Evolutionary conservation across 1,140 invertebrate species (phyloP).

Genomic region (Drosophila trapezifrons): DNA sequence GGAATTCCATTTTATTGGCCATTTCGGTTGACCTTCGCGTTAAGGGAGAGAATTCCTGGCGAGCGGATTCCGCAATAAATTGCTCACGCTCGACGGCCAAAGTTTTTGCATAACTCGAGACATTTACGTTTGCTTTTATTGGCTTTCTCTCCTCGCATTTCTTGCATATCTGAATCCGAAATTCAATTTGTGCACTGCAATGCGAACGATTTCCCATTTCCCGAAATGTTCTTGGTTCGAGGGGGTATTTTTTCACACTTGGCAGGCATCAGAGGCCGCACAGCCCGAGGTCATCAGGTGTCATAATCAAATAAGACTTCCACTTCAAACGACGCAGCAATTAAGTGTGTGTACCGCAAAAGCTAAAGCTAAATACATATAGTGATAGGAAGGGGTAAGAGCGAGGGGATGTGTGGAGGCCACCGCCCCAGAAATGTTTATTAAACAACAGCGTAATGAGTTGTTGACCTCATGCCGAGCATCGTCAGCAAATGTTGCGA

Average conservation of each 20-base stretch:
- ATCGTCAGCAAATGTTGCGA: conserved; percentile 21
- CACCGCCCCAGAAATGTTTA: conserved; percentile 40
- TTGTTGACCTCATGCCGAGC: conserved; percentile 42
- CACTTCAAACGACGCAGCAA: conserved; percentile 30
- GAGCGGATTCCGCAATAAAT: conserved; percentile 64
- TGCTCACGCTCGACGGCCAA: conserved; percentile 58
- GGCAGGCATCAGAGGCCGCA: conserved; percentile 8
- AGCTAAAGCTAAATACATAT: neutral
- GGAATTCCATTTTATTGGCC: conserved; percentile 80
- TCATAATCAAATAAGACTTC: conserved; percentile 55
- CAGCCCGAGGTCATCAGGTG: conserved; percentile 43
- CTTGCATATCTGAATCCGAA: conserved; percentile 36
- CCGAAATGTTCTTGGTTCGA: conserved; percentile 4
- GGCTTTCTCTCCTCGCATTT: conserved; percentile 54
- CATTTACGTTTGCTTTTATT: conserved; percentile 67
- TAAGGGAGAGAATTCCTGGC: conserved; percentile 22
- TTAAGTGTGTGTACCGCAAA: conserved; percentile 40
- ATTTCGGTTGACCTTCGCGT: conserved; percentile 75
- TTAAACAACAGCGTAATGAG: conserved; percentile 50
- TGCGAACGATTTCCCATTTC: neutral
- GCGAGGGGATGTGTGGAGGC: neutral
- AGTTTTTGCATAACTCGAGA: conserved; percentile 72
- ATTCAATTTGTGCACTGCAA: conserved; percentile 37
- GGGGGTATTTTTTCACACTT: conserved; percentile 31
- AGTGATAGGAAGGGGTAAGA: neutral